Evolutionary conservation across 2,888 invertebrate genomes (phyloP), one percentile per base, ranked within the genome.

Genomic region (Pseudanteris insignis): DNA sequence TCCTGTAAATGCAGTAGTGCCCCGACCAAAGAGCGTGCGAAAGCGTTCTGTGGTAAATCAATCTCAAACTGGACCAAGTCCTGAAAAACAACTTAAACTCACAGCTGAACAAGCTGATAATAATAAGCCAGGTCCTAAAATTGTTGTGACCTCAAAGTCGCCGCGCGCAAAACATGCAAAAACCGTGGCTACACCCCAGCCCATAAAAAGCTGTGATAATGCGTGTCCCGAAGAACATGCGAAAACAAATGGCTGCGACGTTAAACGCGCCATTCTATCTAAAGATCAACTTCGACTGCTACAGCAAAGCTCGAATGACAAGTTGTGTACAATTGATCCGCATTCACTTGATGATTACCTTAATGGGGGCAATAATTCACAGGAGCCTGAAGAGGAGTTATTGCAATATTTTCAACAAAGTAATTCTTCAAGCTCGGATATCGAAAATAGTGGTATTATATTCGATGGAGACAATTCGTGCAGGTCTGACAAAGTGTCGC

Each of bases 341-440:
- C 90, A 91, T 78, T 90, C 89, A 63, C 81, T 92, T 63, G 91
- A 91, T 77, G 91, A 91, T 80, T 92, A 91, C 77, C 83, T 92
- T 66, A 88, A 89, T 77, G 88, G 87, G 65, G 89, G 89, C 63
- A 86, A 86, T 66, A 88, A 87, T 78, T 88, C 88, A 30, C 89
- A 91, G 74, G 90, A 90, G 72, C 90, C 89, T 74, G 92, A 92
- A 78, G 91, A 91, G 74, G 92, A 92, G 81, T 81, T 93, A 70
- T 83, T 91, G 77, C 90, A 91, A 81, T 92, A 92, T 81, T 92
- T 92, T 80, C 89, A 86, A 65, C 86, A 86, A 61, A 82, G 81
- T 64, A 81, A 75, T 63, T 78, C 78, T n/a, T 78, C 78, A 9
- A 79, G 74, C 53, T 78, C 79, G 0, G 79, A 79, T 37, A 55